These are phyloP conservation scores for Clanis bilineata DNA, from an alignment of 2,888 invertebrate genomes.

Conservation along the genomic window DNA sequence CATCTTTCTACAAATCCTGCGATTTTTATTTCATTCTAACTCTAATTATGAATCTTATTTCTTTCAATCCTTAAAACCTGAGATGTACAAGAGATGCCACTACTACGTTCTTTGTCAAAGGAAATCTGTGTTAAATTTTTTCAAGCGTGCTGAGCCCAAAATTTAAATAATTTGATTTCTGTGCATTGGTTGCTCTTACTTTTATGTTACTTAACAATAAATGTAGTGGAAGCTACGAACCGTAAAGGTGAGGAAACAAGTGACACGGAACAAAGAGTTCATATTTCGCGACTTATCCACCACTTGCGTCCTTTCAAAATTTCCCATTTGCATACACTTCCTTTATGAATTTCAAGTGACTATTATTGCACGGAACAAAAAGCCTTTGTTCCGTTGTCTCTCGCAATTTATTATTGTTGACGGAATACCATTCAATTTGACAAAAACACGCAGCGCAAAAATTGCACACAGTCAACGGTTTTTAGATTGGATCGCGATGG, in stretches of 20 bases:
- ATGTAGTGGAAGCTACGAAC: not conserved
- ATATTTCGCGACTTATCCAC: not conserved
- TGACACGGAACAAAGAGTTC: not conserved
- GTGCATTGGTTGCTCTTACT: not conserved
- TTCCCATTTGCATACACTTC: not conserved
- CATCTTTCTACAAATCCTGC: too few relatives aligned
- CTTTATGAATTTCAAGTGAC: conserved; percentile 14
- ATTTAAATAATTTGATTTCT: not conserved
- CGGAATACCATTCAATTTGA: not conserved
- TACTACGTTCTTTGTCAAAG: too few relatives aligned
- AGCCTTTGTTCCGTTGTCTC: not conserved
- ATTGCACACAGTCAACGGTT: conserved; percentile 34
- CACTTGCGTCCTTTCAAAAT: not conserved
- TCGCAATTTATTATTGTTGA: not conserved
- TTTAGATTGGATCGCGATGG: conserved; percentile 49
- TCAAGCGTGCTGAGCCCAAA: not conserved
- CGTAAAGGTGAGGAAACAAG: not conserved
- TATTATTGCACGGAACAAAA: conserved; percentile 4
- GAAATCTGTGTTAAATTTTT: too few relatives aligned
- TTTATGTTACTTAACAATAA: not conserved
- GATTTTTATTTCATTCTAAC: too few relatives aligned
- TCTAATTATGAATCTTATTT: too few relatives aligned
- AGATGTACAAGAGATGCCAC: too few relatives aligned
- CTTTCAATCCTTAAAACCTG: too few relatives aligned
- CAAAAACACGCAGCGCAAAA: conserved; percentile 15